Evolutionary conservation across 2,113 vertebrate genomes (phyloP), one percentile per base, ranked within the genome.

Genomic region (Corythoichthys intestinalis): DNA sequence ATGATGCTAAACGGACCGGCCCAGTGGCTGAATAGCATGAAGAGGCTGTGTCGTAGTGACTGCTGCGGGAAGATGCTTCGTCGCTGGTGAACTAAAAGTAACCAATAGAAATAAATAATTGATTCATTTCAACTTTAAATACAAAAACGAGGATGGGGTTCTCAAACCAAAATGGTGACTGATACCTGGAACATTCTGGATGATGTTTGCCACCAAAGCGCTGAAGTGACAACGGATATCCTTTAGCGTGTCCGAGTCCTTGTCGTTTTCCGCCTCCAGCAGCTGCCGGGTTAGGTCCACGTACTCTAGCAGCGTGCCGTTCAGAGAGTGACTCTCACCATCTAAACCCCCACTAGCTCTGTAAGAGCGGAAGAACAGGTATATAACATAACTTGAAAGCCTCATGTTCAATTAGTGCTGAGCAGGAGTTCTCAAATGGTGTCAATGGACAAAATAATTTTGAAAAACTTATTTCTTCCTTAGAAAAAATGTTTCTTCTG

Each of bases 21-120:
- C 97, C 97, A 99, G 81, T 99, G 97, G 88, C 97, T 98, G 91
- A 99, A 99, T 84, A 99, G 87, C 97, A 98, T 98, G 82, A 99
- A 99, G 0, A 99, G 92, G 78, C 97, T 99, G 88, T 99, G 97
- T 79, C 97, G 95, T 47, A 99, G 93, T 63, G 96, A 98, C 90
- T 98, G 97, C 72, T 99, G 97, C 1, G 97, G 97, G 78, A 99
- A 99, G 84, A 99, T 95, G 78, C 93, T 96, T 88, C 97, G 95
- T 81, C 97, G 94, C 91, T 98, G 96, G 91, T 98, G 94, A n/a
- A 98, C 97, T 99, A 89, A 0, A 81, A 35, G 77, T 39, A 66
- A 72, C 35, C 75, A 67, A 14, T 4, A 56, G 63, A 0, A 1
- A 48, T 38, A 41, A 41, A 41, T 41, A 41, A 41, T 41, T 3